Conservation (phyloP, 2,888 invertebrate species). For the Octodonta nipae region DNA sequence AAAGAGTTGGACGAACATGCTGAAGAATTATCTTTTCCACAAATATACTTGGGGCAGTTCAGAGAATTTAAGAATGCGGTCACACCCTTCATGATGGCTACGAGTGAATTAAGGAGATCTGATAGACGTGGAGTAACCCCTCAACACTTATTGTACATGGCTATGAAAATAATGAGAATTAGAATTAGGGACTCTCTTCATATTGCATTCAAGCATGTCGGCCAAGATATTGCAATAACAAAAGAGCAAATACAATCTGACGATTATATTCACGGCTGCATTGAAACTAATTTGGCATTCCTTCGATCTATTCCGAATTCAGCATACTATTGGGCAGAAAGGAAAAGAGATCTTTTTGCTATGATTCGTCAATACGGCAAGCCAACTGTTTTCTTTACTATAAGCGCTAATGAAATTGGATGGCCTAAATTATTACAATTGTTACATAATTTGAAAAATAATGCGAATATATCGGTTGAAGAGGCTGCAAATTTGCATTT, state of each 20-base stretch:
- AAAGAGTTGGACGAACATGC: neutral
- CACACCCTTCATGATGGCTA: neutral
- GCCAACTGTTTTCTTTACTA: neutral
- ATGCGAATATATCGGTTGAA: neutral
- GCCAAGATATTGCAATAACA: neutral
- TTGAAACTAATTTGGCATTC: slow-evolving; percentile 2
- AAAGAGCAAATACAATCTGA: slow-evolving; percentile 1
- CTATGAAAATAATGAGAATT: slow-evolving; percentile 2
- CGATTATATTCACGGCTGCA: neutral
- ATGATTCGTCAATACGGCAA: slow-evolving; percentile 4
- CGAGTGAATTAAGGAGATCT: slow-evolving; percentile 1
- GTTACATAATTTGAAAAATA: neutral
- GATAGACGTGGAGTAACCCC: slow-evolving; percentile 3
- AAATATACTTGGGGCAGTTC: neutral
- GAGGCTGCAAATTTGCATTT: neutral
- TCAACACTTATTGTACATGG: slow-evolving; percentile 3
- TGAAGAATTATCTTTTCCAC: neutral
- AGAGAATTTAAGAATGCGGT: neutral
- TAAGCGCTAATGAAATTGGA: neutral
- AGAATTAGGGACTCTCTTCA: slow-evolving; percentile 1
- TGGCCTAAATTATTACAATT: neutral
- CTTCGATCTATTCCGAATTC: slow-evolving; percentile 2
- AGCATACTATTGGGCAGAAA: neutral
- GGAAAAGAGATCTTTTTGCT: slow-evolving; percentile 2
- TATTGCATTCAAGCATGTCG: slow-evolving; percentile 1